A percentile compares a stretch with the other conserved stretches of the same genome.
phyloP scores from a whole-genome alignment of 2,113 vertebrate species.

The Peucedramus taeniatus region DNA sequence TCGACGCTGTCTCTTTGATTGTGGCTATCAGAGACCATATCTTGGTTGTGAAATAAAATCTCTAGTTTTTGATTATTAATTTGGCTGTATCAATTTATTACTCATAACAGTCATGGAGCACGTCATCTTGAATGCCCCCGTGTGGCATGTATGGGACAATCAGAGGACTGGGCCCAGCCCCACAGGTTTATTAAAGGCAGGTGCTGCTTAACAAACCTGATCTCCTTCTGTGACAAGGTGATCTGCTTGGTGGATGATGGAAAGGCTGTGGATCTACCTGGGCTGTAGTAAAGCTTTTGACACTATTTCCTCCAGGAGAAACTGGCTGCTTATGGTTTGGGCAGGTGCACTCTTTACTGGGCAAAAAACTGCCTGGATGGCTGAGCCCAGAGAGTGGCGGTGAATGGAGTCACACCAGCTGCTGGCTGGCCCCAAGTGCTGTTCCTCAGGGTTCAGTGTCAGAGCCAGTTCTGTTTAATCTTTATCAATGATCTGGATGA shows the following conservation, averaged over 20 bases:
- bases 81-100: too few species aligned
- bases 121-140: background rate
- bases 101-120: too few species aligned
- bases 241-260: background rate
- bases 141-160: accelerated
- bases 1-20: too few species aligned
- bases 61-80: too few species aligned
- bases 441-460: background rate
- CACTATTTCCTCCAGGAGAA: background rate
- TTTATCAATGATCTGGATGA: background rate
- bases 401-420: background rate
- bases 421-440: background rate
- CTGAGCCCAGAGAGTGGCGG: accelerated
- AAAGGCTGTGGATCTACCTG: background rate
- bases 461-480: background rate
- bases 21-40: too few species aligned
- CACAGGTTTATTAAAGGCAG: background rate
- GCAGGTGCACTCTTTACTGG: accelerated
- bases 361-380: background rate
- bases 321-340: background rate
- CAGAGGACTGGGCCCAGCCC: background rate
- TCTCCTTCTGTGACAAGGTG: background rate
- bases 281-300: background rate
- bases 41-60: too few species aligned
- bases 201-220: background rate